Evolutionary conservation across 1,140 invertebrate species (phyloP).

Genomic region (Centruroides sculpturatus): DNA sequence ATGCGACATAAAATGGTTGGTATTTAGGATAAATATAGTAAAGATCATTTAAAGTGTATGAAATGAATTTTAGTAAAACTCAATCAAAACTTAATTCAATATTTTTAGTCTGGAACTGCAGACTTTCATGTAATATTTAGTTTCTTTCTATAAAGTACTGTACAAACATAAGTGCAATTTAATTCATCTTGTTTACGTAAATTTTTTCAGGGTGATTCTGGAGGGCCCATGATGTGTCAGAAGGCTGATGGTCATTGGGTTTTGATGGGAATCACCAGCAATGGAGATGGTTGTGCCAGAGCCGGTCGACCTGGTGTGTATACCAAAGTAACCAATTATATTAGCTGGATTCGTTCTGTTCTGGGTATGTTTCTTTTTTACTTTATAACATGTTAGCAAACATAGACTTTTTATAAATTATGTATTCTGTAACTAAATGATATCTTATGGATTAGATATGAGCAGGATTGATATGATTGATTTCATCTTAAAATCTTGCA

Average conservation of each 20-base stretch:
- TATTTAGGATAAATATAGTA: too few species aligned
- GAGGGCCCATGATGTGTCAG: slow-evolving; percentile 63
- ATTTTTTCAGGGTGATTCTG: slow-evolving; percentile 52
- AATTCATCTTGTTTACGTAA: too few species aligned
- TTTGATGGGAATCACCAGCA: slow-evolving; percentile 53
- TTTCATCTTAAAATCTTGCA: not conserved
- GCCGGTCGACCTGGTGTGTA: slow-evolving; percentile 54
- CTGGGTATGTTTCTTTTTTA: slow-evolving; percentile 3
- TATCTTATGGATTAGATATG: not conserved
- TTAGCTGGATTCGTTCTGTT: slow-evolving; percentile 14
- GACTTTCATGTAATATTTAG: too few species aligned
- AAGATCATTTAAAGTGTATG: too few species aligned
- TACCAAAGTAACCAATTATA: slow-evolving; percentile 25
- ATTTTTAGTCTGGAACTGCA: too few species aligned
- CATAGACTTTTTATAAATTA: not conserved
- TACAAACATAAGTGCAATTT: too few species aligned
- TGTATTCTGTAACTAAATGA: not conserved
- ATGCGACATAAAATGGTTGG: too few species aligned
- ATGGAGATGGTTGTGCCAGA: slow-evolving; percentile 41
- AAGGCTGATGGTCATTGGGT: slow-evolving; percentile 42
- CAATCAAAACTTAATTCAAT: too few species aligned
- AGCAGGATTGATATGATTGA: not conserved
- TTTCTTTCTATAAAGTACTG: too few species aligned
- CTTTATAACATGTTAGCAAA: not conserved
- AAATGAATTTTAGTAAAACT: too few species aligned